Evolutionary conservation across 2,113 vertebrate genomes (phyloP).

Genomic region (crab-eating macaque (Macaca fascicularis)): DNA sequence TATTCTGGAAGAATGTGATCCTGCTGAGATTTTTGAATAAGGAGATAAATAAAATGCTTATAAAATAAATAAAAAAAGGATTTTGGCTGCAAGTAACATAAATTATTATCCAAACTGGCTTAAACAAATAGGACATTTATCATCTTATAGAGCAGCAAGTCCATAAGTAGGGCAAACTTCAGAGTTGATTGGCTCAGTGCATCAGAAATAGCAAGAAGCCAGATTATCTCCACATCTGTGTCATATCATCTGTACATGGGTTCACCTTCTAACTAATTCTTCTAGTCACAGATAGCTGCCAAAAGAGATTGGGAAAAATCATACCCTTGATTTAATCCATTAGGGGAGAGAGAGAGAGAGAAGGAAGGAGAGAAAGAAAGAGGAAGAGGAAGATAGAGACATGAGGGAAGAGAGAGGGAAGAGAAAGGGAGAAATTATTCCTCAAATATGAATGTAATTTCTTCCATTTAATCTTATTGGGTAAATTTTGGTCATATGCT

Average conservation of each 20-base stretch:
- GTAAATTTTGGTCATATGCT: not conserved
- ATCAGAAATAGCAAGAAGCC: not conserved
- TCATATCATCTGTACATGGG: not conserved
- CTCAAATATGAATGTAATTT: not conserved
- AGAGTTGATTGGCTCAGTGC: not conserved
- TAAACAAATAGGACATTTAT: not conserved
- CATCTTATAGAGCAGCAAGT: not conserved
- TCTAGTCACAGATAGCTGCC: not conserved
- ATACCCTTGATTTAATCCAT: not conserved
- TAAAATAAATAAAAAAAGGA: not conserved
- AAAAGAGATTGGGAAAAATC: not conserved
- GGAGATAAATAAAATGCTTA: conserved; percentile 37
- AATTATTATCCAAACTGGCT: not conserved
- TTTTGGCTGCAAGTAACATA: not conserved
- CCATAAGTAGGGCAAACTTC: not conserved
- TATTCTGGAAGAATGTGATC: not conserved
- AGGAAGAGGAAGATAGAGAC: not conserved
- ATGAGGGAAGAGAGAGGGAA: not conserved
- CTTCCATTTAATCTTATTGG: not conserved
- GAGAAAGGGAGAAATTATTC: not conserved
- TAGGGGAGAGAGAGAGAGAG: not conserved
- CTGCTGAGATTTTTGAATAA: conserved; percentile 40
- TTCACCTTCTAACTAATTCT: not conserved
- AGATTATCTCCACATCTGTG: not conserved
- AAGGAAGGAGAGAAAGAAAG: not conserved